These are phyloP conservation scores for Adoxophyes honmai DNA, from an alignment of 1,140 invertebrate genomes.

Conservation along the genomic window DNA sequence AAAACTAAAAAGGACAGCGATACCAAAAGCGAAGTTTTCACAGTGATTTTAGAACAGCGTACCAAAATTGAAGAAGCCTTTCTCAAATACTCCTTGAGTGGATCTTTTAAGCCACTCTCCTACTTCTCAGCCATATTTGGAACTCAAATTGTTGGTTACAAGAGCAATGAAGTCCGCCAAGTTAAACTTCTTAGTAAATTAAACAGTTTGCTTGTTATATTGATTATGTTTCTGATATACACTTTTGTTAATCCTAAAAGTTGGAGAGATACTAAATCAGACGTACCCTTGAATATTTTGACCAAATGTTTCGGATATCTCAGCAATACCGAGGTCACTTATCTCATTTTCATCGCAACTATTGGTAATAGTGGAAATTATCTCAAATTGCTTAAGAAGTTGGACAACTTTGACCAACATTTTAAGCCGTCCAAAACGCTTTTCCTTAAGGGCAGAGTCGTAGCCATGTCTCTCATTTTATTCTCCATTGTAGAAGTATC, in stretches of 20 bases:
- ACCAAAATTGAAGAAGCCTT: conserved; percentile 18
- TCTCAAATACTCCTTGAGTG: conserved; percentile 26
- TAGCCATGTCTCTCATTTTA: conserved; percentile 30
- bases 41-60: conserved; percentile 30
- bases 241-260: conserved; percentile 28
- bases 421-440: conserved; percentile 28
- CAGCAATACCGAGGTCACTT: conserved; percentile 38
- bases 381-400: conserved; percentile 36
- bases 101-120: conserved; percentile 41
- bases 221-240: conserved; percentile 18
- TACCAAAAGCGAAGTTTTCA: conserved; percentile 18
- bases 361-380: conserved; percentile 35
- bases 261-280: conserved; percentile 33
- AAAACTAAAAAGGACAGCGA: background rate
- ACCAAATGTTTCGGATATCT: conserved; percentile 38
- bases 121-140: conserved; percentile 44
- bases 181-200: conserved; percentile 31
- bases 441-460: conserved; percentile 27
- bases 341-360: conserved; percentile 33
- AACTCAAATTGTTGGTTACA: conserved; percentile 34
- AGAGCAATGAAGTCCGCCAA: conserved; percentile 25
- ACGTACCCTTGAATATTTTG: conserved; percentile 47
- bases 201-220: conserved; percentile 34
- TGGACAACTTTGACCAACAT: conserved; percentile 40
- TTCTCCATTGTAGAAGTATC: conserved; percentile 26